Evolutionary conservation across 2,797 vertebrate genomes (phyloP).

Genomic region (Bradypodion ventrale): DNA sequence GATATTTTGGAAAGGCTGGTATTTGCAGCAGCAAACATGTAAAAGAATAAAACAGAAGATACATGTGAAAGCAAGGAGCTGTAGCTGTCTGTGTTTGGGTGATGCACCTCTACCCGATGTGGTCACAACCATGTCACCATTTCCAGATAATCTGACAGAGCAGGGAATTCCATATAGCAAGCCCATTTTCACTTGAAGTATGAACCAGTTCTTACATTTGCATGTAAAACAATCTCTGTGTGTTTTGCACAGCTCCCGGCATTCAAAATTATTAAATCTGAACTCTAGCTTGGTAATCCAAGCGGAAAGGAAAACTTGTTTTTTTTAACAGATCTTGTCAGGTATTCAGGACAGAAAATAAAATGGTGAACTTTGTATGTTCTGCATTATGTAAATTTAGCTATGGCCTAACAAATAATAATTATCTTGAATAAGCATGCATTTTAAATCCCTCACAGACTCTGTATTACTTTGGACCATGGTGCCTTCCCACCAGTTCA

Average conservation of each 20-base stretch:
- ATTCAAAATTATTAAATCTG: not conserved
- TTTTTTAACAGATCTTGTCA: not conserved
- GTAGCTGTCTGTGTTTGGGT: not conserved
- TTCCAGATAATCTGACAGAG: not conserved
- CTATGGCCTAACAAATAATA: slow-evolving; percentile 1
- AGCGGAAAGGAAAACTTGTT: not conserved
- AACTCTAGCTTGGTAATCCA: not conserved
- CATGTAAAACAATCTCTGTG: not conserved
- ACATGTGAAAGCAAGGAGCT: not conserved
- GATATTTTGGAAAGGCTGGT: not conserved
- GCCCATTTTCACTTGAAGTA: not conserved
- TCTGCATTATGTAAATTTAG: not conserved
- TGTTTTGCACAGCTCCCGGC: not conserved
- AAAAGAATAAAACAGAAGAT: not conserved
- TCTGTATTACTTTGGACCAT: not conserved
- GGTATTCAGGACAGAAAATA: not conserved
- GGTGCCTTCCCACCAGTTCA: not conserved
- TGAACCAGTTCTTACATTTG: not conserved
- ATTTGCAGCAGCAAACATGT: not conserved
- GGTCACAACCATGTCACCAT: not conserved
- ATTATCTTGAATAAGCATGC: not conserved
- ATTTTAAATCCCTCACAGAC: not conserved
- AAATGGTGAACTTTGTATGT: not conserved
- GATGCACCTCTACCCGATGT: not conserved
- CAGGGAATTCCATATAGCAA: not conserved